These are phyloP conservation scores for Blera fallax DNA, from an alignment of 2,888 invertebrate genomes.

Conservation along the genomic window DNA sequence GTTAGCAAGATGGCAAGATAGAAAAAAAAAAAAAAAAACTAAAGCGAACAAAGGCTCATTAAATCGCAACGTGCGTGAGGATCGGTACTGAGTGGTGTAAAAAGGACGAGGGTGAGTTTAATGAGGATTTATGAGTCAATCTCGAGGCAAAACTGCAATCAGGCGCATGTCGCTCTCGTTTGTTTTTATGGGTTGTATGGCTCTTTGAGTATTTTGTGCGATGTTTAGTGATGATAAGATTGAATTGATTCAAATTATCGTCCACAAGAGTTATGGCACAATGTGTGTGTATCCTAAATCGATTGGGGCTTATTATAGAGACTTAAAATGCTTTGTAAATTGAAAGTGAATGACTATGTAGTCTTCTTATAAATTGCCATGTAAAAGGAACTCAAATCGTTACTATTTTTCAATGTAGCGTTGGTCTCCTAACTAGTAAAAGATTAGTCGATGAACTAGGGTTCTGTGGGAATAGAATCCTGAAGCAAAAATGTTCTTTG, in stretches of 20 bases:
- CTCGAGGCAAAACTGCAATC: slow-evolving; percentile 19
- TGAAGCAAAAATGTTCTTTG: too few relatives aligned
- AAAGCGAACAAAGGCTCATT: slow-evolving; percentile 53
- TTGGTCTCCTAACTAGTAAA: too few relatives aligned
- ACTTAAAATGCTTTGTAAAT: not conserved
- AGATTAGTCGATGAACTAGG: too few relatives aligned
- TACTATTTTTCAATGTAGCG: not conserved
- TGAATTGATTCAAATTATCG: slow-evolving; percentile 45
- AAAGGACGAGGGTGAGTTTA: slow-evolving; percentile 48
- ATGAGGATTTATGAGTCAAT: slow-evolving; percentile 67
- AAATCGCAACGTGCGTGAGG: slow-evolving; percentile 33
- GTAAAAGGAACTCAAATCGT: not conserved
- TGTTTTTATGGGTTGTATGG: slow-evolving; percentile 15
- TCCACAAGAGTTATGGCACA: slow-evolving; percentile 7
- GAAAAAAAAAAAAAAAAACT: not conserved
- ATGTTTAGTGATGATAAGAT: slow-evolving; percentile 29
- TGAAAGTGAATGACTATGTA: not conserved
- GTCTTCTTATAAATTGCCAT: not conserved
- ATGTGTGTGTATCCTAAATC: not conserved
- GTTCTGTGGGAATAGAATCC: too few relatives aligned
- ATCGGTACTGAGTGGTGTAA: slow-evolving; percentile 20
- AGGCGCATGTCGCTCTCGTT: slow-evolving; percentile 16
- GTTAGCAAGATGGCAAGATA: slow-evolving; percentile 11
- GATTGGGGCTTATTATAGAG: slow-evolving; percentile 2
- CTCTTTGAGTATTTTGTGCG: slow-evolving; percentile 11